These are phyloP conservation scores for Pycnomerus fuliginosus DNA, from an alignment of 2,888 invertebrate genomes.

Conservation along the genomic window DNA sequence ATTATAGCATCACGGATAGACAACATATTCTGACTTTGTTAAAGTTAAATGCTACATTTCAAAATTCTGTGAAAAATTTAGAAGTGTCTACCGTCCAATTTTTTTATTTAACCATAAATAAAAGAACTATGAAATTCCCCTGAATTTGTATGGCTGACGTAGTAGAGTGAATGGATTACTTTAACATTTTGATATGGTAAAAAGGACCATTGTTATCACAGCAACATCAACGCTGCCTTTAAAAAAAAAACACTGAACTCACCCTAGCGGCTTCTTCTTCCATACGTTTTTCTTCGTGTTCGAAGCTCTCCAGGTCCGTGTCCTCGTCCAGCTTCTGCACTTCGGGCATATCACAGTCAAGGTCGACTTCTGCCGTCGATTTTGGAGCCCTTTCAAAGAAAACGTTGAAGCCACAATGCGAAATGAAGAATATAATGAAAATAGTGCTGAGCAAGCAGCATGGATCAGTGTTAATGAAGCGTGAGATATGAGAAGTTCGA, in stretches of 20 bases:
- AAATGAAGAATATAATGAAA: conserved; percentile 30
- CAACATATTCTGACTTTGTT: too few species aligned
- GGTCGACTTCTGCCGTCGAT: conserved; percentile 37
- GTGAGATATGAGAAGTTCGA: too few species aligned
- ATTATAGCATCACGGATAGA: too few species aligned
- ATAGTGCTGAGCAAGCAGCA: conserved; percentile 52
- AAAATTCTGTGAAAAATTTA: too few species aligned
- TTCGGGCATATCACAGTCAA: conserved; percentile 52
- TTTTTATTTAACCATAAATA: too few species aligned
- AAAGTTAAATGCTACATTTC: too few species aligned
- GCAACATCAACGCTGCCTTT: too few species aligned
- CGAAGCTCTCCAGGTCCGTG: conserved; percentile 56
- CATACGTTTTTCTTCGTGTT: conserved; percentile 56
- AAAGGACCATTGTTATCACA: neutral
- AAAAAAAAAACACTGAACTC: conserved; percentile 18
- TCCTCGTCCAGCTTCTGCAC: conserved; percentile 46
- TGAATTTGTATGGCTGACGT: too few species aligned
- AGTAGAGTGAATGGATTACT: too few species aligned
- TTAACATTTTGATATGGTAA: too few species aligned
- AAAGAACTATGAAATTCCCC: too few species aligned
- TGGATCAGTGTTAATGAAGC: conserved; percentile 44
- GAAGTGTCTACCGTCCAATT: too few species aligned
- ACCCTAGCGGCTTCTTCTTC: conserved; percentile 55
- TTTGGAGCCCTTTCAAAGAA: conserved; percentile 34
- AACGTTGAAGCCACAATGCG: conserved; percentile 4